Evolutionary conservation across 2,888 invertebrate species (phyloP).

Genomic region (Nomada hirtipes): DNA sequence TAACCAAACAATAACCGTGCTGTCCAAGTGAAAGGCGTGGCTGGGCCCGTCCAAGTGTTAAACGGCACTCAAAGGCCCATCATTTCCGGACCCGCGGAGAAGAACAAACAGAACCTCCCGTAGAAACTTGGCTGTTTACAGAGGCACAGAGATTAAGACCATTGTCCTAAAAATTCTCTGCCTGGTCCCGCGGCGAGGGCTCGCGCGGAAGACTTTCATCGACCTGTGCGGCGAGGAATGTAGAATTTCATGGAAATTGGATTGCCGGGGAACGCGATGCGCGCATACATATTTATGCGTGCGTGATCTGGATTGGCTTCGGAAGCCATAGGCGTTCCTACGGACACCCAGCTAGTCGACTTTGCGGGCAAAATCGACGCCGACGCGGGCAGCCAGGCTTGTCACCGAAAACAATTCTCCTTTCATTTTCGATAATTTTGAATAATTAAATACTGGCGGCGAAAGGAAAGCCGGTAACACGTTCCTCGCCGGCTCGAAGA

Average conservation of each 20-base stretch:
- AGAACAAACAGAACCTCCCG: neutral
- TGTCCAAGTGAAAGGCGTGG: slow-evolving; percentile 7
- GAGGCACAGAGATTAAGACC: neutral
- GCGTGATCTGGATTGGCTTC: slow-evolving; percentile 52
- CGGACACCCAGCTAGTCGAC: neutral
- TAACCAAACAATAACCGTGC: neutral
- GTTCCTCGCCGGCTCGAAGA: neutral
- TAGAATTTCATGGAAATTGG: slow-evolving; percentile 52
- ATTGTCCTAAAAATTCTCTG: neutral
- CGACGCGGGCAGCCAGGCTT: neutral
- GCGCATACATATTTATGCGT: neutral
- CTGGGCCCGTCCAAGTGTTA: neutral
- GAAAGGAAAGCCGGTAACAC: neutral
- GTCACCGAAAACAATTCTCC: no score
- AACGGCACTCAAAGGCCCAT: neutral
- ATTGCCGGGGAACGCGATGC: slow-evolving; percentile 31
- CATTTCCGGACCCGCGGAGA: neutral
- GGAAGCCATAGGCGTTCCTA: slow-evolving; percentile 49
- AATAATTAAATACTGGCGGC: no score
- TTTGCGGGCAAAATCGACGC: neutral
- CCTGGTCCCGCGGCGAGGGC: neutral
- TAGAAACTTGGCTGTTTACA: neutral
- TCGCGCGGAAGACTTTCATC: slow-evolving; percentile 52
- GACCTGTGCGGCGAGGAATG: slow-evolving; percentile 25
- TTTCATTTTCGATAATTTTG: no score